Percentiles rank a stretch among this genome's conserved stretches.
Evolutionary conservation across 2,113 vertebrate species (phyloP).

Genomic region (Hyla sarda): DNA sequence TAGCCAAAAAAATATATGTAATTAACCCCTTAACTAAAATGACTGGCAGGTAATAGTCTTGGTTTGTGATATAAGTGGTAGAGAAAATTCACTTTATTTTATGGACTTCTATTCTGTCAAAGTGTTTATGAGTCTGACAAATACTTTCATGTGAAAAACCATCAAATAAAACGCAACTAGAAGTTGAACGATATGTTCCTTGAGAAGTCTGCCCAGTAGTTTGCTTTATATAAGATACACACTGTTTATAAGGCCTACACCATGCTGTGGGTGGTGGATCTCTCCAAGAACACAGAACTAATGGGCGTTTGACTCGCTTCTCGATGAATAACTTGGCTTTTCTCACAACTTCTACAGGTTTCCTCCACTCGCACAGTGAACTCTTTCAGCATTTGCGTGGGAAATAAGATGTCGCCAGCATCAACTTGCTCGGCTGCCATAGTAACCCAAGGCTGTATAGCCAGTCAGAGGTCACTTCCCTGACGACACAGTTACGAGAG

Average conservation of each 20-base stretch:
- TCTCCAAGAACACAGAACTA: neutral
- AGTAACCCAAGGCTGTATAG: neutral
- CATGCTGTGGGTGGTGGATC: neutral
- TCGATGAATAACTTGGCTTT: neutral
- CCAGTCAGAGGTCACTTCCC: conserved; percentile 29
- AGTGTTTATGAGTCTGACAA: too few relatives aligned
- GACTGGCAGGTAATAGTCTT: too few relatives aligned
- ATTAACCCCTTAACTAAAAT: too few relatives aligned
- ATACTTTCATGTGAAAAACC: too few relatives aligned
- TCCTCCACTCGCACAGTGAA: neutral
- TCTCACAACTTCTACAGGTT: neutral
- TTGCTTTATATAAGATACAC: too few relatives aligned
- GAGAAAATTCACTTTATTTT: too few relatives aligned
- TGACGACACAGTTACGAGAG: conserved; percentile 23
- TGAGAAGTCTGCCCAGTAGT: too few relatives aligned
- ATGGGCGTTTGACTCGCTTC: neutral
- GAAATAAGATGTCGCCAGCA: conserved; percentile 32
- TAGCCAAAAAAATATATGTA: too few relatives aligned
- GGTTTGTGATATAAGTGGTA: too few relatives aligned
- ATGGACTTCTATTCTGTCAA: too few relatives aligned
- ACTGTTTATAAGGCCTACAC: neutral
- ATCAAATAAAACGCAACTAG: too few relatives aligned
- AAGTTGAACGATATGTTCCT: too few relatives aligned
- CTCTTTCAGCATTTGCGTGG: conserved; percentile 14
- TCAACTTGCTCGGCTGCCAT: neutral